Evolutionary conservation across 2,113 vertebrate genomes (phyloP).

Genomic region (Pungitius pungitius): DNA sequence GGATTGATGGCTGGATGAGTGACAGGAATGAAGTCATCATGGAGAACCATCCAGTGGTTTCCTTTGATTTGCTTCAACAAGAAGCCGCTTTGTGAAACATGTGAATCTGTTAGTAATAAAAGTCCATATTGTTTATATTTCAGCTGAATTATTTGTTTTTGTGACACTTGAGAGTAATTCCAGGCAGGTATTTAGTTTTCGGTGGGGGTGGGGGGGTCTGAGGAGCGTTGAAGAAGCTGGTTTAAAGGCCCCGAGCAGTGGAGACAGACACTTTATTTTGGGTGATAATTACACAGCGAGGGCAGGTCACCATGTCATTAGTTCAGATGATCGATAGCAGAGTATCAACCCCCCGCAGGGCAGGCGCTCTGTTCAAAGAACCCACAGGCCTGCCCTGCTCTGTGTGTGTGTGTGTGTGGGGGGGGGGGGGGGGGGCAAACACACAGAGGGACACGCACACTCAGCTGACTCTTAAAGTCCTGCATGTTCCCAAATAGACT

Average conservation of each 20-base stretch:
- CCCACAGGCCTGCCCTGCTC: slow-evolving; percentile 59
- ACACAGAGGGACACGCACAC: neutral
- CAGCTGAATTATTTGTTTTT: no score
- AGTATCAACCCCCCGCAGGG: slow-evolving; percentile 67
- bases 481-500: slow-evolving; percentile 6
- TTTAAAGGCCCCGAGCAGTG: slow-evolving; percentile 27
- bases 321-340: slow-evolving; percentile 78
- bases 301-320: slow-evolving; percentile 73
- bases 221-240: slow-evolving; percentile 37
- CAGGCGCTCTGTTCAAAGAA: slow-evolving; percentile 31
- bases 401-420: neutral
- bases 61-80: neutral
- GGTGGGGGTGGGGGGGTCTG: no score
- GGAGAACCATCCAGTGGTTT: neutral
- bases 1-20: slow-evolving; percentile 2
- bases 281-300: slow-evolving; percentile 75
- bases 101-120: no score
- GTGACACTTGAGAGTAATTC: no score
- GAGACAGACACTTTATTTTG: slow-evolving; percentile 74
- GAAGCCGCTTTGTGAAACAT: neutral
- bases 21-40: no score
- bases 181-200: no score
- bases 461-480: slow-evolving; percentile 13
- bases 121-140: no score
- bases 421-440: slow-evolving; percentile 6